A percentile compares a stretch with the other conserved stretches of the same genome.
phyloP scores from a whole-genome alignment of 2,888 invertebrate genomes.

The Pollenia labialis region DNA sequence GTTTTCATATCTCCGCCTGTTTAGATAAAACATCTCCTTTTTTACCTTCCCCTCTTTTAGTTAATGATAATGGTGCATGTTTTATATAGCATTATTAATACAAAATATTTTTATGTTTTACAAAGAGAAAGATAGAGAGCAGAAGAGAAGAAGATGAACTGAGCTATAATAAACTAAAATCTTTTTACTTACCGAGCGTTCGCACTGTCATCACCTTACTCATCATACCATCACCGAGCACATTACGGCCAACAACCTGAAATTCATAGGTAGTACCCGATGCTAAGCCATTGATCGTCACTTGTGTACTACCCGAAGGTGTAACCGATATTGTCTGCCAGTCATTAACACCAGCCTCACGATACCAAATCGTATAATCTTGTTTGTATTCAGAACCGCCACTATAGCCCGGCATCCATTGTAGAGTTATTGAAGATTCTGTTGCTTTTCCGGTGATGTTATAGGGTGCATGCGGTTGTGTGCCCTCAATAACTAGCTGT shows the following conservation, averaged over 20 bases:
- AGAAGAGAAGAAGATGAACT: conserved; percentile 59
- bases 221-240: conserved; percentile 97
- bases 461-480: conserved; percentile 98
- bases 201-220: conserved; percentile 95
- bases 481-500: conserved; percentile 95
- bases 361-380: conserved; percentile 97
- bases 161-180: conserved; percentile 32
- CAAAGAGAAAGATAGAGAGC: conserved; percentile 57
- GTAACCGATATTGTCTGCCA: conserved; percentile 98
- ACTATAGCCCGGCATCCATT: conserved; percentile 97
- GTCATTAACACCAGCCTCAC: conserved; percentile 93
- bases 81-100: conserved; percentile 51
- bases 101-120: conserved; percentile 19
- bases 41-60: conserved; percentile 46
- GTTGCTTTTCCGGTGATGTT: conserved; percentile 95
- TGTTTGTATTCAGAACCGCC: conserved; percentile 98
- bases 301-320: conserved; percentile 94
- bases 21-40: conserved; percentile 27
- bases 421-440: conserved; percentile 94
- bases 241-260: conserved; percentile 97
- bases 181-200: conserved; percentile 90
- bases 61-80: conserved; percentile 64
- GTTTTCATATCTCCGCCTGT: not conserved
- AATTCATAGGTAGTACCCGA: conserved; percentile 97
- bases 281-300: conserved; percentile 94